phyloP scores from a whole-genome alignment of 2,888 invertebrate genomes.

The Chloromyia formosa region DNA sequence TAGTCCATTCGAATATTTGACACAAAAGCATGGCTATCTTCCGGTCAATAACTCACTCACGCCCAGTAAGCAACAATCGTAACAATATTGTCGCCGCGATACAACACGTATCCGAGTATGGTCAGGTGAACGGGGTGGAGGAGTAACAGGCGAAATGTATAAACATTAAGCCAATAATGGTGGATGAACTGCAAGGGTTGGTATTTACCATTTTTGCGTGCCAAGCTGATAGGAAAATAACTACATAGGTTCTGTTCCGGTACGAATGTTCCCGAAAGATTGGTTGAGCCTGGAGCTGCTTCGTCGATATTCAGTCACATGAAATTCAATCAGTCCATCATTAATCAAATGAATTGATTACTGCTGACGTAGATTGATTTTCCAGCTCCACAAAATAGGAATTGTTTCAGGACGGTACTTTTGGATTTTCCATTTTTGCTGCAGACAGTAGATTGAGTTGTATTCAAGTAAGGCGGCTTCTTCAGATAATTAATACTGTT shows the following conservation, averaged over 20 bases:
- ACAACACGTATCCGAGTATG: too few species aligned
- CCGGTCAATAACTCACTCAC: slow-evolving; percentile 23
- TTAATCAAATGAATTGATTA: neutral
- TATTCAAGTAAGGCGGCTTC: too few species aligned
- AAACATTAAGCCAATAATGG: too few species aligned
- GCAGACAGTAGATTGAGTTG: too few species aligned
- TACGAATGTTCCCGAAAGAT: neutral
- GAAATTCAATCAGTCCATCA: slow-evolving; percentile 1
- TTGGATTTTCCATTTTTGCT: too few species aligned
- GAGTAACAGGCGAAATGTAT: too few species aligned
- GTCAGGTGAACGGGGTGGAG: too few species aligned
- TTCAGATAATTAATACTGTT: too few species aligned
- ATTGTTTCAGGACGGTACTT: too few species aligned
- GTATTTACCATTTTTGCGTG: neutral
- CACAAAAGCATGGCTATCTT: neutral
- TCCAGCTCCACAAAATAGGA: neutral
- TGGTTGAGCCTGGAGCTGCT: neutral
- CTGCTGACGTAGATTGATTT: neutral
- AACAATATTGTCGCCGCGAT: neutral
- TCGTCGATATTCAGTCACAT: neutral
- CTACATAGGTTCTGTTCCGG: neutral
- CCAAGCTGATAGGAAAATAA: neutral
- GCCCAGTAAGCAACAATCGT: slow-evolving; percentile 13
- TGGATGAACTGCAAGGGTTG: too few species aligned
- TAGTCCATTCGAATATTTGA: neutral